Percentiles rank a stretch among this genome's conserved stretches.
Conservation (phyloP, 2,888 invertebrate genomes). For the Caenorhabditis drosophilae region DNA sequence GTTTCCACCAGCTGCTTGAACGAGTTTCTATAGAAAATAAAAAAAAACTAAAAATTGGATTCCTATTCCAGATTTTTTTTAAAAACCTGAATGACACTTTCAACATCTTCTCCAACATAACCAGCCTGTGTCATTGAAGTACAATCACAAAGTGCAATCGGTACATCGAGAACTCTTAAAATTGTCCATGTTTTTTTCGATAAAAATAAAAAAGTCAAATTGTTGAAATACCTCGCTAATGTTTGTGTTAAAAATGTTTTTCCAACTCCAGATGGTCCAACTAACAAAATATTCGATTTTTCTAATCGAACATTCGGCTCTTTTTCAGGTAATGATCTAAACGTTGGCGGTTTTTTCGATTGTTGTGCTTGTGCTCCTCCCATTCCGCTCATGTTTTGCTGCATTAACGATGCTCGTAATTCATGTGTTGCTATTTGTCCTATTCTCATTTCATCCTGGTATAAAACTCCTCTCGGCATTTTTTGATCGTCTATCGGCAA, state of each 20-base stretch:
- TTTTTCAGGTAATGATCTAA: conserved; percentile 52
- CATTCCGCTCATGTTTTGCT: conserved; percentile 6
- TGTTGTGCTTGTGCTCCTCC: conserved; percentile 6
- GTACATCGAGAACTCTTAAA: conserved; percentile 84
- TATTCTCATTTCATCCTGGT: conserved; percentile 47
- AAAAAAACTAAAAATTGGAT: no score
- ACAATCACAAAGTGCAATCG: conserved; percentile 73
- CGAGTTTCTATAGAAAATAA: no score
- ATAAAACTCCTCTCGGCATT: conserved; percentile 51
- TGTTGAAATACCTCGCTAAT: conserved; percentile 77
- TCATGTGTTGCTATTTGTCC: conserved; percentile 40
- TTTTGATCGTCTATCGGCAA: conserved; percentile 25
- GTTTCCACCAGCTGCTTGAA: conserved; percentile 93
- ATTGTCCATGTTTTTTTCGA: not conserved
- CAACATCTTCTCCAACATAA: conserved; percentile 85
- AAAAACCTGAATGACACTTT: conserved; percentile 77
- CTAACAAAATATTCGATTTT: conserved; percentile 90
- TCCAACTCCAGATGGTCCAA: conserved; percentile 91
- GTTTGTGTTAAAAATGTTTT: conserved; percentile 97
- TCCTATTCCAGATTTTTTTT: no score
- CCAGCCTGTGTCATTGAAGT: conserved; percentile 68
- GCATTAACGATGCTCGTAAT: conserved; percentile 26
- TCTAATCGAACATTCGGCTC: conserved; percentile 78
- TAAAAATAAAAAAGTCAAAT: not conserved
- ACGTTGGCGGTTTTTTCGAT: conserved; percentile 38